A percentile compares a stretch with the other conserved stretches of the same genome.
These are phyloP conservation scores for Ctenochaetus hawaiiensis DNA, from an alignment of 2,797 vertebrate species.

Conservation along the genomic window DNA sequence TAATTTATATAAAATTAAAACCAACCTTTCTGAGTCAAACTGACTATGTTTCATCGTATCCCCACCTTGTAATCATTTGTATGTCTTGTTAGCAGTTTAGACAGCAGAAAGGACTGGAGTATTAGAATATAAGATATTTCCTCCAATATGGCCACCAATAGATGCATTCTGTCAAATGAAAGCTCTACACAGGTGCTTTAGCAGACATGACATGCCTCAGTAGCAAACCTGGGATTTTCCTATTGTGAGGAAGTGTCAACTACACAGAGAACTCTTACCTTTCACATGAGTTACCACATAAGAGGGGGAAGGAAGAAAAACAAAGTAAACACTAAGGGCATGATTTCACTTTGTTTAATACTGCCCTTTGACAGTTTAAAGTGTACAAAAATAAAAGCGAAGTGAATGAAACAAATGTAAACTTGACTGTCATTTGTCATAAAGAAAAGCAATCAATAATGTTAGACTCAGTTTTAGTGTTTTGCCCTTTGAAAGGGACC, in stretches of 20 bases:
- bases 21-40: too few relatives aligned
- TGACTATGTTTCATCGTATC: not conserved
- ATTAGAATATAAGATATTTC: not conserved
- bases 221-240: slow-evolving; percentile 1
- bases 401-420: slow-evolving; percentile 2
- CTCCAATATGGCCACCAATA: slow-evolving; percentile 32
- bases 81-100: not conserved
- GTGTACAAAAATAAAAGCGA: slow-evolving; percentile 4
- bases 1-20: not conserved
- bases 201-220: slow-evolving; percentile 23
- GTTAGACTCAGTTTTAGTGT: slow-evolving; percentile 8
- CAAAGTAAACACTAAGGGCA: slow-evolving; percentile 38
- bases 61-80: not conserved
- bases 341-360: slow-evolving; percentile 11
- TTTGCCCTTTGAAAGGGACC: slow-evolving; percentile 53
- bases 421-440: slow-evolving; percentile 16
- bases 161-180: not conserved
- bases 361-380: not conserved
- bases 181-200: not conserved
- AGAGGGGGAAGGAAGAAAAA: slow-evolving; percentile 44
- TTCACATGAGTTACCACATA: slow-evolving; percentile 52
- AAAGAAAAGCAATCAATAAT: slow-evolving; percentile 27
- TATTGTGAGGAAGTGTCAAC: slow-evolving; percentile 3
- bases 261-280: slow-evolving; percentile 70
- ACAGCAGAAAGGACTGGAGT: not conserved